Conservation (phyloP, 2,888 invertebrate genomes). For the Thyatira batis region DNA sequence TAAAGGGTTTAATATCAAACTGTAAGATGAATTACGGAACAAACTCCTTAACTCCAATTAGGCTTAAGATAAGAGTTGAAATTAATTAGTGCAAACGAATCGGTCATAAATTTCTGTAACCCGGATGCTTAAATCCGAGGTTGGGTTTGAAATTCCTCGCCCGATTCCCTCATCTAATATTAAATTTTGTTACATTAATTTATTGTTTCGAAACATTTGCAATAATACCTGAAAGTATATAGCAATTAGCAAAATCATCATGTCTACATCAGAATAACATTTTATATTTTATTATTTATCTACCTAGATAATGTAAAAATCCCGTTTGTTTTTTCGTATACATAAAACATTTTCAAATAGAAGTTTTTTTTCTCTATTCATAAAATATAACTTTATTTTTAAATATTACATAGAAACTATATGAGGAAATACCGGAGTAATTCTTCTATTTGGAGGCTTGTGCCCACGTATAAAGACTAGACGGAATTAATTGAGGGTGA, state of each 20-base stretch:
- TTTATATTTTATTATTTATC: no score
- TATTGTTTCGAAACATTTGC: conserved; percentile 25
- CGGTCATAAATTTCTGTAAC: conserved; percentile 57
- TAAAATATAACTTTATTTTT: not conserved
- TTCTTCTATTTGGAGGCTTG: conserved; percentile 12
- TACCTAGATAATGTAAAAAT: no score
- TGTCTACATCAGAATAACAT: no score
- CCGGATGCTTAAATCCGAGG: conserved; percentile 42
- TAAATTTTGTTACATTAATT: conserved; percentile 32
- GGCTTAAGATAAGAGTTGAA: conserved; percentile 61
- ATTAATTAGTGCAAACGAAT: conserved; percentile 67
- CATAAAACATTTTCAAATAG: no score
- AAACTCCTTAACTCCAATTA: conserved; percentile 60
- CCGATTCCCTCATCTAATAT: conserved; percentile 34
- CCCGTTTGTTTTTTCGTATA: no score
- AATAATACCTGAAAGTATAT: not conserved
- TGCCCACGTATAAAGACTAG: conserved; percentile 7
- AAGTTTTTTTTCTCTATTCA: no score
- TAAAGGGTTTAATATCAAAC: conserved; percentile 40
- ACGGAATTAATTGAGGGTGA: conserved; percentile 11
- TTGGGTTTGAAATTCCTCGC: conserved; percentile 36
- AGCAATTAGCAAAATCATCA: not conserved
- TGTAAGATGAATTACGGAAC: conserved; percentile 48
- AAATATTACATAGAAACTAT: not conserved
- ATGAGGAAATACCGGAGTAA: not conserved